Evolutionary conservation across 1,140 invertebrate genomes (phyloP).

Genomic region (Eueides isabella): DNA sequence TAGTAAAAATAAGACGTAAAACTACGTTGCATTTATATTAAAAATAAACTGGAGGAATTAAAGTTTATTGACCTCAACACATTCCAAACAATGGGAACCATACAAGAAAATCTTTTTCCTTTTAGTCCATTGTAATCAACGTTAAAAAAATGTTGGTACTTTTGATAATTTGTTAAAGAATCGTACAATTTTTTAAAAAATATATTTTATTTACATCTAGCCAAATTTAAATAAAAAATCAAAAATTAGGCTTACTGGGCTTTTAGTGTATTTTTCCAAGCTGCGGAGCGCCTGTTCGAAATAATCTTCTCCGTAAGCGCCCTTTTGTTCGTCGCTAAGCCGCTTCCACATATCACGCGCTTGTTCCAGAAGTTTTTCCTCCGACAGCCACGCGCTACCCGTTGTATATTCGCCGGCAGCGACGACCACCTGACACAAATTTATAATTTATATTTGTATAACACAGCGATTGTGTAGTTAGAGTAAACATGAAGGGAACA

Average conservation of each 20-base stretch:
- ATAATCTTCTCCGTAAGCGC: slow-evolving; percentile 90
- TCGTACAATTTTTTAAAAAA: too few relatives aligned
- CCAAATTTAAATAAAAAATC: not conserved
- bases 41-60: too few relatives aligned
- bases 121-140: slow-evolving; percentile 24
- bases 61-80: slow-evolving; percentile 17
- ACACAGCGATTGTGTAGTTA: not conserved
- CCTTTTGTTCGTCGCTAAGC: slow-evolving; percentile 88
- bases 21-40: too few relatives aligned
- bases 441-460: slow-evolving; percentile 19
- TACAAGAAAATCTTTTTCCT: slow-evolving; percentile 1
- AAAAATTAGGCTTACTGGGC: slow-evolving; percentile 77
- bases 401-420: slow-evolving; percentile 92
- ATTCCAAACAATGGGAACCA: not conserved
- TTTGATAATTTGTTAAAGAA: too few relatives aligned
- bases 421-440: slow-evolving; percentile 84
- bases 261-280: slow-evolving; percentile 89
- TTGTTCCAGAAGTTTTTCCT: slow-evolving; percentile 87
- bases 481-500: not conserved
- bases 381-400: slow-evolving; percentile 89
- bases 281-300: slow-evolving; percentile 90
- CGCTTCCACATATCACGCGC: slow-evolving; percentile 91
- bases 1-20: too few relatives aligned
- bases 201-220: too few relatives aligned
- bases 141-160: not conserved